Conservation (phyloP, 53 echinoderm and acorn worm genomes). For the Echinometra lucunter region DNA sequence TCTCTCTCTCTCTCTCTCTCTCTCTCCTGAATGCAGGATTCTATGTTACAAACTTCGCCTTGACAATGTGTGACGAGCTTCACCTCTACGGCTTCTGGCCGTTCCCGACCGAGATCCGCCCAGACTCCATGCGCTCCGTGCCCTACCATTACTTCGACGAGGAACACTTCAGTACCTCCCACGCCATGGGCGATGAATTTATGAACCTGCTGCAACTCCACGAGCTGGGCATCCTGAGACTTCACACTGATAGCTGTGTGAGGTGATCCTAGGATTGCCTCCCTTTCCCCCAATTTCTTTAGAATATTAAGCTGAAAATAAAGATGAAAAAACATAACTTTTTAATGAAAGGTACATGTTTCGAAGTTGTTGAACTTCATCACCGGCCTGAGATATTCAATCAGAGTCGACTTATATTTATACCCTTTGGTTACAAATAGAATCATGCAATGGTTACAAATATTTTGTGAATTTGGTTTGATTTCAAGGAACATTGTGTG, state of each 20-base stretch:
- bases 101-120: constrained; percentile 35
- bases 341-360: too few relatives aligned
- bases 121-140: background rate
- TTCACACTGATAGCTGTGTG: constrained; percentile 52
- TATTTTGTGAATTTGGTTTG: too few relatives aligned
- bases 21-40: constrained; percentile 46
- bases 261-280: background rate
- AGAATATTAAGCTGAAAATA: too few relatives aligned
- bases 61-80: constrained; percentile 63
- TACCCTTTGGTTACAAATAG: too few relatives aligned
- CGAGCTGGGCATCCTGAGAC: constrained; percentile 52
- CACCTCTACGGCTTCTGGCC: constrained; percentile 77
- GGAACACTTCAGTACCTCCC: constrained; percentile 21
- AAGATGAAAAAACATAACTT: too few relatives aligned
- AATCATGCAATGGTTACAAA: too few relatives aligned
- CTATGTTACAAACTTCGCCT: constrained; percentile 66
- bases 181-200: constrained; percentile 70
- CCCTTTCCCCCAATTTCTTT: background rate
- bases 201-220: constrained; percentile 71
- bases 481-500: too few relatives aligned
- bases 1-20: background rate
- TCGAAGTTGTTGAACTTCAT: too few relatives aligned
- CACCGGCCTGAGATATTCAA: too few relatives aligned
- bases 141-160: constrained; percentile 73
- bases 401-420: too few relatives aligned